Percentiles rank a stretch among this genome's conserved stretches.
These are phyloP conservation scores for Drosophila bipectinata DNA, from an alignment of 1,140 invertebrate species.

Conservation along the genomic window DNA sequence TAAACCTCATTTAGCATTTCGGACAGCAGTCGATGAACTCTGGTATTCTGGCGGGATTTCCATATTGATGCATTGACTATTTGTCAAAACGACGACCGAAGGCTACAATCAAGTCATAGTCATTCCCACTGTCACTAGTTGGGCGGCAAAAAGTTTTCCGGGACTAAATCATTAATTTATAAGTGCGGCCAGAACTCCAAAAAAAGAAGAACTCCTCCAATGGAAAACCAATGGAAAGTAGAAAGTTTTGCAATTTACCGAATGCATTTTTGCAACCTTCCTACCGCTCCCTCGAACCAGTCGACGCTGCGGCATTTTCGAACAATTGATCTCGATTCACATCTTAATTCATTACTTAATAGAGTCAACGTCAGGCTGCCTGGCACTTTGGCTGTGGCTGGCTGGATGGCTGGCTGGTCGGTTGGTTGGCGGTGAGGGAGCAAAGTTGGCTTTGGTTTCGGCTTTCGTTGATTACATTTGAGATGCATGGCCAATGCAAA, in stretches of 20 bases:
- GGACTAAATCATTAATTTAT: slow-evolving; percentile 65
- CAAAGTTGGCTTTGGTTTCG: slow-evolving; percentile 56
- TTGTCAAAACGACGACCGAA: slow-evolving; percentile 12
- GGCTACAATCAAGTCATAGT: slow-evolving; percentile 7
- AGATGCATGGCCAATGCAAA: slow-evolving; percentile 66
- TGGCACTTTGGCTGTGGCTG: slow-evolving; percentile 8
- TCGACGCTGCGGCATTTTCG: slow-evolving; percentile 53
- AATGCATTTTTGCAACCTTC: slow-evolving; percentile 53
- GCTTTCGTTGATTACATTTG: slow-evolving; percentile 75
- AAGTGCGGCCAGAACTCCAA: slow-evolving; percentile 48
- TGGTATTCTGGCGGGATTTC: slow-evolving; percentile 12
- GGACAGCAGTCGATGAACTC: slow-evolving; percentile 16
- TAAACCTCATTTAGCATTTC: slow-evolving; percentile 50
- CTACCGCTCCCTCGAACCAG: background rate
- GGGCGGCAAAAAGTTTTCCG: slow-evolving; percentile 38
- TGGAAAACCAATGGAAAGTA: slow-evolving; percentile 61
- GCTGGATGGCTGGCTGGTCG: background rate
- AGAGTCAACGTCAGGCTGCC: slow-evolving; percentile 46
- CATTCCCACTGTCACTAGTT: slow-evolving; percentile 4
- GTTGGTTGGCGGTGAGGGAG: slow-evolving; percentile 20
- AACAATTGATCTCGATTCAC: slow-evolving; percentile 78
- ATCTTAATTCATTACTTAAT: slow-evolving; percentile 78
- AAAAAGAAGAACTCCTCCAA: slow-evolving; percentile 1
- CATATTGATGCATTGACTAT: slow-evolving; percentile 28
- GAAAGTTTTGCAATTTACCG: slow-evolving; percentile 68